Base-by-base conservation (phyloP, 2,113 vertebrate species). In the Meleagris gallopavo region DNA sequence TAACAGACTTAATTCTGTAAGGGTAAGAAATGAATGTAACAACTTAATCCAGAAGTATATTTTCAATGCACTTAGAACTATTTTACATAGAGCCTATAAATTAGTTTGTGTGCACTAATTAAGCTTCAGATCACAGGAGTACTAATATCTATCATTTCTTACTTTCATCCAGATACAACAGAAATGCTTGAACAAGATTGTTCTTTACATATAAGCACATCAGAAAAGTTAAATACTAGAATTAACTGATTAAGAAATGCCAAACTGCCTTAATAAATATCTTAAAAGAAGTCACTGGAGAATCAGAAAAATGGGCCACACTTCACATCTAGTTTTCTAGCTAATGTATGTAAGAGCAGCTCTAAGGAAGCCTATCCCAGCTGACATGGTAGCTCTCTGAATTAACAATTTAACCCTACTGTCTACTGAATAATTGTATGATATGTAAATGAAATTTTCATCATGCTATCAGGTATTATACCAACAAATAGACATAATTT, bases 391-490 rank as follows among this genome's bases (percentile, higher is more conserved):
- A 12, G 24, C 12, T 82, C 19, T 9, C 40, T 70, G 66, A 79
- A 85, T 48, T 61, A 85, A 82, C n/a, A 66, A 58, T 70, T 90
- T 88, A 94, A 92, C 81, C 66, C 40, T 13, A 48, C 22, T 65
- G 27, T 75, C n/a, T 54, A 21, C 43, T 66, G 16, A 87, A 22
- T 62, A 83, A 92, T 27, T 57, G 7, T 32, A 58, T 87, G 27
- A 76, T 21, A 73, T 5, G 21, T 29, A 73, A 85, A 91, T 50
- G 1, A 77, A 83, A 91, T 80, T 10, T 73, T 8, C 89, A 69
- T 34, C 36, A 2, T 34, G 17, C 45, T 61, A 83, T 46, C 64
- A 50, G 73, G 41, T 74, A 50, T 40, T 69, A 57, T 5, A 58
- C 43, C 9, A 73, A 76, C 62, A 30, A 66, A 13, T 2, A 85